Base-by-base conservation (phyloP, 2,113 vertebrate genomes). In the Marmota flaviventris region DNA sequence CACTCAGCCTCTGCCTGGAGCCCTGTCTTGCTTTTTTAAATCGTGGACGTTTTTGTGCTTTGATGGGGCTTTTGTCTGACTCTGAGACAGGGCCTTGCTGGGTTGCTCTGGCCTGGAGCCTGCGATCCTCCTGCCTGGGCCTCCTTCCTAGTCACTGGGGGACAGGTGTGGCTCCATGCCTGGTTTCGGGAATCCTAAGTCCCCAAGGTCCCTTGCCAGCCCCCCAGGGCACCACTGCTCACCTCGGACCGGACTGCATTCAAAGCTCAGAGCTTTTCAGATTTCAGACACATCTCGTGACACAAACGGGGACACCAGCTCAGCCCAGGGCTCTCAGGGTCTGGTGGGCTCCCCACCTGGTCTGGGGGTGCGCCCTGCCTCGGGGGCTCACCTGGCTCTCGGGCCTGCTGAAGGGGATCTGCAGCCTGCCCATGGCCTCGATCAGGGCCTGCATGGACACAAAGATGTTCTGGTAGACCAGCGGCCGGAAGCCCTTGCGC, bases 381-480 rank as follows among this genome's bases (percentile, higher is more conserved):
- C 27, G 5, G 4, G 1, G 37, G 5, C 98, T 97, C 96, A 99
- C 99, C 99, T 99, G 98, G 11, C 99, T 99, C 94, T 99, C 98
- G 0, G 98, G 96, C 97, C 97, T 97, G 79, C 97, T 85, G 85
- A 99, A 99, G 24, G 99, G 98, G 81, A 99, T 99, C 95, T 93
- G 98, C 45, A 99, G 98, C 0, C 53, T 89, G 32, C 97, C 98
- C 99, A 99, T 99, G 51, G 99, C 99, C 22, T 92, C 96, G 0
- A 99, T 98, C 98, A 99, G 98, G 75, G 99, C 98, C 93, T 99
- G 98, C 75, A 99, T 98, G 91, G 99, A 98, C 4, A 98, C 98
- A 70, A 99, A 99, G 95, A 99, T 99, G 97, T 99, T 99, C 98
- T 99, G 99, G 95, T 98, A 99, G 94, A 99, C 98, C 2, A 99